Evolutionary conservation across 2,113 vertebrate genomes (phyloP).

Genomic region (Gymnobelideus leadbeateri): DNA sequence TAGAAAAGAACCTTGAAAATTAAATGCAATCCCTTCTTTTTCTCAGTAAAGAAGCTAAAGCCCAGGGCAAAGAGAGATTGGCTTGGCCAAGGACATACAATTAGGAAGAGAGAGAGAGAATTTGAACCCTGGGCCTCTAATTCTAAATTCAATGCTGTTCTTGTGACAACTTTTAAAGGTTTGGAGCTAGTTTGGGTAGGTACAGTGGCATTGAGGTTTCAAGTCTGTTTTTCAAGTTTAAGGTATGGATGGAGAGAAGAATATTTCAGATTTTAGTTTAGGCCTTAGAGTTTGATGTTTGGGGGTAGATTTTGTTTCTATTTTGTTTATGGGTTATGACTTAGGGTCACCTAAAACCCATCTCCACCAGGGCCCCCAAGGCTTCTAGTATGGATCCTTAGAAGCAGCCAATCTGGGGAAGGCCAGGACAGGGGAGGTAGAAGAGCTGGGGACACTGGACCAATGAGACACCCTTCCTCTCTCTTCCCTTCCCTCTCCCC

Average conservation of each 20-base stretch:
- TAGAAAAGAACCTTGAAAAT: not conserved
- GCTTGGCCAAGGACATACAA: not conserved
- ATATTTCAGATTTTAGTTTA: not conserved
- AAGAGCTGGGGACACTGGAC: fast-evolving
- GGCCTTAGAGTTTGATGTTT: not conserved
- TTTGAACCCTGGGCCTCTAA: not conserved
- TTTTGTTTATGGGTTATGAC: not conserved
- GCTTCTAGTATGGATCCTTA: not conserved
- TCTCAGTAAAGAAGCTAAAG: not conserved
- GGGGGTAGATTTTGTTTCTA: not conserved
- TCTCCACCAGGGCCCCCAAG: not conserved
- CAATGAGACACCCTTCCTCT: not conserved
- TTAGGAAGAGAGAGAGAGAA: not conserved
- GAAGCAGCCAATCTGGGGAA: not conserved
- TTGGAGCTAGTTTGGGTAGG: not conserved
- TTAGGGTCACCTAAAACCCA: not conserved
- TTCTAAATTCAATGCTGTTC: not conserved
- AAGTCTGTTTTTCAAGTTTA: not conserved
- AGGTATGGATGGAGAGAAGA: not conserved
- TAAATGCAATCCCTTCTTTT: not conserved
- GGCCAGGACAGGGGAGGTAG: not conserved
- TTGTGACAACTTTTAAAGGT: not conserved
- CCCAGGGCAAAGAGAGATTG: not conserved
- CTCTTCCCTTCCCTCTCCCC: not conserved
- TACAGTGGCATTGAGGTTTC: not conserved